Percentiles rank a stretch among this genome's conserved stretches.
These are phyloP conservation scores for Phaetusa simplex DNA, from an alignment of 2,113 vertebrate species.

Conservation along the genomic window DNA sequence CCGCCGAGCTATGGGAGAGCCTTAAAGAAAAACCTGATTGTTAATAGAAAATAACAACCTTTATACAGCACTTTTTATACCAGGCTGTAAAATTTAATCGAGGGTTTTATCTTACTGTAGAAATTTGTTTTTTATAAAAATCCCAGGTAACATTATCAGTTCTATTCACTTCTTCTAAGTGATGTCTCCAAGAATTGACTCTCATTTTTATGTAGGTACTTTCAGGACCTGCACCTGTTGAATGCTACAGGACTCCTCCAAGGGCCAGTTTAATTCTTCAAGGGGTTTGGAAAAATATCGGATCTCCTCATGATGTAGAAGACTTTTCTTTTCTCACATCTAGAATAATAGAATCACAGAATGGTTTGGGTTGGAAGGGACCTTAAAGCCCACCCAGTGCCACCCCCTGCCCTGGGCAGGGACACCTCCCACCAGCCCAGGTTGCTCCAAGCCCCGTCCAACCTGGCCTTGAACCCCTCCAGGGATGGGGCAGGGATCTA, in stretches of 20 bases:
- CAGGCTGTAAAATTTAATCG: not conserved
- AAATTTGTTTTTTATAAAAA: not conserved
- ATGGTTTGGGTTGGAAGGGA: no score
- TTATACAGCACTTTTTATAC: not conserved
- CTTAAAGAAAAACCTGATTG: not conserved
- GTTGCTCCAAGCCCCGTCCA: no score
- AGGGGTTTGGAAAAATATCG: not conserved
- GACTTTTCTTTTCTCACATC: not conserved
- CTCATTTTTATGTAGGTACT: not conserved
- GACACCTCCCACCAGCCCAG: no score
- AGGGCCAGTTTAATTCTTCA: not conserved
- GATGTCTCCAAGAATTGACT: accelerated
- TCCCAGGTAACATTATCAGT: not conserved
- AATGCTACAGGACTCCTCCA: not conserved
- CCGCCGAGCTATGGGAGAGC: not conserved
- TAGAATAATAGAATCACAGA: no score
- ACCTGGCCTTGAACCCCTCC: no score
- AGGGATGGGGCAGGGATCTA: no score
- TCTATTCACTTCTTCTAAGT: not conserved
- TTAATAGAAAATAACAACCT: conserved; percentile 25
- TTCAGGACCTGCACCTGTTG: not conserved
- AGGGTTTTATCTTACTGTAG: not conserved
- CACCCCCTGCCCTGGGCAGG: no score
- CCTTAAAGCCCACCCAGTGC: no score
- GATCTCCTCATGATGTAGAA: not conserved